Percentiles rank a stretch among this genome's conserved stretches.
Conservation (phyloP, 2,888 invertebrate species). For the Xanthorhoe designata region DNA sequence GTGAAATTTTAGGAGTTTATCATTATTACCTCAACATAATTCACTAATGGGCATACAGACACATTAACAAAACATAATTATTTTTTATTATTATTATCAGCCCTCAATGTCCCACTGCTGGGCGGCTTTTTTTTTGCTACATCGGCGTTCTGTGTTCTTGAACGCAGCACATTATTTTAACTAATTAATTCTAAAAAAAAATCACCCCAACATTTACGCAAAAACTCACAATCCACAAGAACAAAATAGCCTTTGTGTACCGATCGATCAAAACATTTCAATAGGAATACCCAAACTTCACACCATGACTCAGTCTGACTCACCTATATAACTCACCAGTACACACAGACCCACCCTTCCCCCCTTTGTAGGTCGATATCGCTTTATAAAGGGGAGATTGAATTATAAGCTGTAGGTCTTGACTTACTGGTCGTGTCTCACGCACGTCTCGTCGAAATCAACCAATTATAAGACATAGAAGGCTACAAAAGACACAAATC, state of each 20-base stretch:
- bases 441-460: conserved; percentile 61
- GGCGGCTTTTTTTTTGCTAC: too few relatives aligned
- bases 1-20: too few relatives aligned
- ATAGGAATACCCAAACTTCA: conserved; percentile 56
- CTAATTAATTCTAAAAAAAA: too few relatives aligned
- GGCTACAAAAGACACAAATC: conserved; percentile 1
- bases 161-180: too few relatives aligned
- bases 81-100: too few relatives aligned
- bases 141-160: too few relatives aligned
- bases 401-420: conserved; percentile 51
- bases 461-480: conserved; percentile 32
- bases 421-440: conserved; percentile 55
- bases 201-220: too few relatives aligned
- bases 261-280: conserved; percentile 32
- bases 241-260: background rate
- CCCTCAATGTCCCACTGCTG: too few relatives aligned
- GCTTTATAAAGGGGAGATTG: conserved; percentile 38
- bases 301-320: conserved; percentile 52
- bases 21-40: too few relatives aligned
- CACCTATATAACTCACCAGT: conserved; percentile 48
- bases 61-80: too few relatives aligned
- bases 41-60: too few relatives aligned
- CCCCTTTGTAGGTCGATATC: conserved; percentile 27
- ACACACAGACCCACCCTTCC: conserved; percentile 49
- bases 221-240: too few relatives aligned